These are phyloP conservation scores for Drosophila meridionalis DNA, from an alignment of 2,888 invertebrate genomes.

Conservation along the genomic window DNA sequence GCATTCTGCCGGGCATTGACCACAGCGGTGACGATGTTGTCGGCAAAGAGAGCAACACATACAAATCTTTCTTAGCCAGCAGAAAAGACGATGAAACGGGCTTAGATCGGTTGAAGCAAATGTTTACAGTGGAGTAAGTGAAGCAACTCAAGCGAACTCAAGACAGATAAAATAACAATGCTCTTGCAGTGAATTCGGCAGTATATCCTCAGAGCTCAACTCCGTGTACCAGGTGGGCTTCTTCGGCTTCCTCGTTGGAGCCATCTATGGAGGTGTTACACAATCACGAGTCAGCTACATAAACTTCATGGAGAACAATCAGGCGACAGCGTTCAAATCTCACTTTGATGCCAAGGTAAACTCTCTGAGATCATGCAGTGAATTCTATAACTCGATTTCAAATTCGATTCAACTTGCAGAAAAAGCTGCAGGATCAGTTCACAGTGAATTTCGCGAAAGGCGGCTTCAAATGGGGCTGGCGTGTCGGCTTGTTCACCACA, in stretches of 20 bases:
- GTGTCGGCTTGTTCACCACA: constrained; percentile 88
- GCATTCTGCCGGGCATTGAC: constrained; percentile 70
- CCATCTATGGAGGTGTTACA: constrained; percentile 88
- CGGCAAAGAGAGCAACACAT: constrained; percentile 78
- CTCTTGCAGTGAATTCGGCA: constrained; percentile 87
- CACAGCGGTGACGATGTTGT: constrained; percentile 59
- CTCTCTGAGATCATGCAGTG: accelerated
- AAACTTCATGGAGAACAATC: constrained; percentile 90
- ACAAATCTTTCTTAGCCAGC: constrained; percentile 74
- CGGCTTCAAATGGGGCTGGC: constrained; percentile 90
- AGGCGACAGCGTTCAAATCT: constrained; percentile 89
- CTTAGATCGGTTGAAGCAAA: constrained; percentile 80
- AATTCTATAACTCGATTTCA: accelerated
- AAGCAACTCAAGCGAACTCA: not conserved
- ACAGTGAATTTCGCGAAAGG: constrained; percentile 90
- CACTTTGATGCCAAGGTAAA: constrained; percentile 89
- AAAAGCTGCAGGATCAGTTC: constrained; percentile 89
- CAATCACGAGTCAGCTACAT: constrained; percentile 87
- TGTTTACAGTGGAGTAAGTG: constrained; percentile 83
- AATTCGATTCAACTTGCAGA: constrained; percentile 85
- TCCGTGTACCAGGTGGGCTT: constrained; percentile 87
- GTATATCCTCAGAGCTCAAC: constrained; percentile 87
- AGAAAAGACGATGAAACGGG: constrained; percentile 81
- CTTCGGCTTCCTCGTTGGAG: constrained; percentile 88
- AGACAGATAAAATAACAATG: not conserved